These are phyloP conservation scores for Thereva unica DNA, from an alignment of 2,888 invertebrate genomes.

Conservation along the genomic window DNA sequence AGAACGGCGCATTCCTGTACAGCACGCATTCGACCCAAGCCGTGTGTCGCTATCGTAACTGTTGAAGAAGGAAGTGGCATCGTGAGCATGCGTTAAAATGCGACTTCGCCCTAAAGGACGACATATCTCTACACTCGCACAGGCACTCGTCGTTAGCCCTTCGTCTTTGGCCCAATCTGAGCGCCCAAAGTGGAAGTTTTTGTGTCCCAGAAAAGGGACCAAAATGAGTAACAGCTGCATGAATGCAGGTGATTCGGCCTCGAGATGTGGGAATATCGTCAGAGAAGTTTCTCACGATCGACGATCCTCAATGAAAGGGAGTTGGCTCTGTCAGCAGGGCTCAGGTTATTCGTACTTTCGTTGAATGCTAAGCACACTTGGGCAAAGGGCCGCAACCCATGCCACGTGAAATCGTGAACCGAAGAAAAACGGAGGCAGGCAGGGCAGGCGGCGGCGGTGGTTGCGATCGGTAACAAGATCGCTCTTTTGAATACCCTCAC, in stretches of 20 bases:
- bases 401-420: no score
- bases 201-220: conserved; percentile 35
- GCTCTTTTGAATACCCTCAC: conserved; percentile 17
- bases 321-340: conserved; percentile 6
- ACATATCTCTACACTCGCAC: conserved; percentile 6
- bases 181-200: conserved; percentile 7
- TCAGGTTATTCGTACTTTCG: neutral
- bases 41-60: conserved; percentile 1
- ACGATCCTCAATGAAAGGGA: conserved; percentile 49
- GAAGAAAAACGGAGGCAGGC: neutral
- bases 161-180: neutral
- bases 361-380: conserved; percentile 23
- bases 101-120: conserved; percentile 6
- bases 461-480: conserved; percentile 8
- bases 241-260: conserved; percentile 44
- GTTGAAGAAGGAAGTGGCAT: conserved; percentile 31
- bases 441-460: neutral
- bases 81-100: conserved; percentile 29
- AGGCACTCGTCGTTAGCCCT: conserved; percentile 3
- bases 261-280: conserved; percentile 56
- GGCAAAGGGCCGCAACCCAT: no score
- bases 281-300: conserved; percentile 59
- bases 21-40: conserved; percentile 7
- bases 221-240: conserved; percentile 41
- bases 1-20: conserved; percentile 15